Evolutionary conservation across 2,797 vertebrate genomes (phyloP).

Genomic region (Podarcis lilfordi): DNA sequence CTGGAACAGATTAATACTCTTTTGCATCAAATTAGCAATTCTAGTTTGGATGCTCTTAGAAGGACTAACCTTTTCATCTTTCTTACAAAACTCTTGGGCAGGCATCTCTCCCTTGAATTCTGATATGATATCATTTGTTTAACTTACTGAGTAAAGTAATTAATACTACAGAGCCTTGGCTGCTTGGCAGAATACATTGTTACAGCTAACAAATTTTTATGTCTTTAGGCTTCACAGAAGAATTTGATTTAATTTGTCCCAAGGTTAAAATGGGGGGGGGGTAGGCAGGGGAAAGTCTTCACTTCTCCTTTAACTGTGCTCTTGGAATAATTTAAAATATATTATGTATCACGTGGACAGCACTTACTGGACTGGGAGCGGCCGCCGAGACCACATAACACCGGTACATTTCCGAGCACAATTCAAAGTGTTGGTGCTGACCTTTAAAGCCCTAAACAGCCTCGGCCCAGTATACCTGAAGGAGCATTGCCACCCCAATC

Average conservation of each 20-base stretch:
- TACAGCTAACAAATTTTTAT: slow-evolving; percentile 75
- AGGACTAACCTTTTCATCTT: slow-evolving; percentile 44
- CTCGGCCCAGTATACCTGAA: too few species aligned
- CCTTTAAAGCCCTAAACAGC: too few species aligned
- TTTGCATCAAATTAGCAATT: slow-evolving; percentile 52
- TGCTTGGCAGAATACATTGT: slow-evolving; percentile 75
- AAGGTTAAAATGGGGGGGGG: slow-evolving; percentile 76
- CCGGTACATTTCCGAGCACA: too few species aligned
- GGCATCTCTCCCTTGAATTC: slow-evolving; percentile 70
- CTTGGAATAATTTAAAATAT: slow-evolving; percentile 59
- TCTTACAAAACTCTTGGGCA: slow-evolving; percentile 55
- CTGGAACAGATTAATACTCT: slow-evolving; percentile 23
- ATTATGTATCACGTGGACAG: not conserved
- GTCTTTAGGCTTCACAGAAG: slow-evolving; percentile 70
- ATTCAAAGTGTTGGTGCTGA: too few species aligned
- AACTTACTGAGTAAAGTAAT: slow-evolving; percentile 80
- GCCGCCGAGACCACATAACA: too few species aligned
- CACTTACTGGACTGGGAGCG: too few species aligned
- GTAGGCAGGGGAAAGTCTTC: slow-evolving; percentile 6
- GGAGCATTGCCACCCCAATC: too few species aligned
- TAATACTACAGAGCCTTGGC: slow-evolving; percentile 73
- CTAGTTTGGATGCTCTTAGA: slow-evolving; percentile 53
- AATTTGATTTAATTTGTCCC: slow-evolving; percentile 81
- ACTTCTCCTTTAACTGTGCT: slow-evolving; percentile 56
- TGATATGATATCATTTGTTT: slow-evolving; percentile 78